phyloP scores from a whole-genome alignment of 2,113 vertebrate genomes.

The Oceanodroma tethys region DNA sequence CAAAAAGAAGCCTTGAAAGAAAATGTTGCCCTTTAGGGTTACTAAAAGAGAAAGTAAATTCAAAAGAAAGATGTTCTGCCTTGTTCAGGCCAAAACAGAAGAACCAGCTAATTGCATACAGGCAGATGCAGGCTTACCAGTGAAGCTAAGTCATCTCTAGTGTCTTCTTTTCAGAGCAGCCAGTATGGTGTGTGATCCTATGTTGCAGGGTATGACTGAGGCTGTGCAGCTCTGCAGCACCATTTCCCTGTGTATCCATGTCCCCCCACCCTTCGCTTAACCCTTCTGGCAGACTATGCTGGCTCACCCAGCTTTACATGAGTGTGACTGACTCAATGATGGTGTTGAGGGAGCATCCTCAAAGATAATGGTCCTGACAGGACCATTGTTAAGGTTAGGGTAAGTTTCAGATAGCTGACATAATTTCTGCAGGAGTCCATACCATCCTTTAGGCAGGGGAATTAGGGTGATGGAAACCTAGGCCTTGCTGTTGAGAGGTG shows the following conservation, averaged over 20 bases:
- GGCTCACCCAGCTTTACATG: neutral
- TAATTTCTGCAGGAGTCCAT: neutral
- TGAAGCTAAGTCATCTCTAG: neutral
- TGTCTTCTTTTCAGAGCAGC: neutral
- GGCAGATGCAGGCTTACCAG: neutral
- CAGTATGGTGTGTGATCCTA: neutral
- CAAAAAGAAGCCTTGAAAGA: neutral
- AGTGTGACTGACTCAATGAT: neutral
- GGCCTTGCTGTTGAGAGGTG: neutral
- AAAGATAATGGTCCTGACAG: neutral
- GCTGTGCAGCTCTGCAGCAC: neutral
- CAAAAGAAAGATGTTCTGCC: neutral
- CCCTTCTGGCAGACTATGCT: neutral
- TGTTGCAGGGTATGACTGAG: neutral
- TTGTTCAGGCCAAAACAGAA: neutral
- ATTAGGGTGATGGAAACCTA: neutral
- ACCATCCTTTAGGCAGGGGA: neutral
- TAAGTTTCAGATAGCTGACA: neutral
- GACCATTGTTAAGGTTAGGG: neutral
- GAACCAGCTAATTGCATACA: neutral
- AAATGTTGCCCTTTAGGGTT: neutral
- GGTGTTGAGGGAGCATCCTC: neutral
- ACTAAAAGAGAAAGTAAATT: neutral
- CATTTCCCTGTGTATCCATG: neutral
- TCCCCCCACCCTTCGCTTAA: fast-evolving